Evolutionary conservation across 1,140 invertebrate genomes (phyloP).

Genomic region (Camponotus vicinus): DNA sequence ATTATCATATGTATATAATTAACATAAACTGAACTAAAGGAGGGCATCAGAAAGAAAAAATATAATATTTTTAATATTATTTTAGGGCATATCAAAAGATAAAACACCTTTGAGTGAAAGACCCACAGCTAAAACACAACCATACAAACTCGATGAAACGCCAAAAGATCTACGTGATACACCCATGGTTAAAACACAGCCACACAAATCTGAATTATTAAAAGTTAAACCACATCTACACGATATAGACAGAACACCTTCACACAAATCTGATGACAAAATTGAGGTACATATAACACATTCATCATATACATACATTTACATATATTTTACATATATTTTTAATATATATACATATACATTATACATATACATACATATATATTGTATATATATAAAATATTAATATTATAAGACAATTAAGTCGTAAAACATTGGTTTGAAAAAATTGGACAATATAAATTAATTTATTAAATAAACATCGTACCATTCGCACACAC

Average conservation of each 20-base stretch:
- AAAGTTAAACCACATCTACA: no score
- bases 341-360: not conserved
- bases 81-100: constrained; percentile 33
- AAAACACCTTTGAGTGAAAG: constrained; percentile 18
- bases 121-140: constrained; percentile 2
- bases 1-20: not conserved
- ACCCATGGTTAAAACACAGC: constrained; percentile 4
- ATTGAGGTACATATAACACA: constrained; percentile 42
- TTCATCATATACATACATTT: not conserved
- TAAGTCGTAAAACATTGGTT: constrained; percentile 25
- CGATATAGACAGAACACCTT: constrained; percentile 18
- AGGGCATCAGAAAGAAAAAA: not conserved
- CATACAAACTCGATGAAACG: not conserved
- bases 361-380: not conserved
- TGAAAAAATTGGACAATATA: constrained; percentile 13
- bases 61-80: constrained; percentile 22
- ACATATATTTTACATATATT: no score
- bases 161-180: constrained; percentile 17
- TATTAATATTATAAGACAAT: constrained; percentile 49
- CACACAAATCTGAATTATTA: constrained; percentile 10
- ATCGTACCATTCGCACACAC: not conserved
- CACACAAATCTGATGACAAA: constrained; percentile 3
- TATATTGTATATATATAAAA: not conserved
- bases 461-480: constrained; percentile 23
- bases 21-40: not conserved